Conservation (phyloP, 2,113 vertebrate species). For the Aythya baeri region DNA sequence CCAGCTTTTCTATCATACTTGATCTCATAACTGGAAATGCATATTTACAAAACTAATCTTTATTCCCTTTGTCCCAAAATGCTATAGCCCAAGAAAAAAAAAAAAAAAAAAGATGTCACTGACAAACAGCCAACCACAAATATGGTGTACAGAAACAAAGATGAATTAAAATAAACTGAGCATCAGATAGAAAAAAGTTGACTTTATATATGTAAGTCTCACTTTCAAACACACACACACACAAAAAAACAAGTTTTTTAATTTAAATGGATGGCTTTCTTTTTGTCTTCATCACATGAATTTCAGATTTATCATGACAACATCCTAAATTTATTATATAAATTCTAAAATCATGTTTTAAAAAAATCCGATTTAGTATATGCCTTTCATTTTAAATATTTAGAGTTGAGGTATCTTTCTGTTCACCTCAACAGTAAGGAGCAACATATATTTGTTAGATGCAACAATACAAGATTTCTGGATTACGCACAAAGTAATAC, state of each 20-base stretch:
- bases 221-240: neutral
- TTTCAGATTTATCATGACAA: neutral
- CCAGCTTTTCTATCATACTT: neutral
- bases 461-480: neutral
- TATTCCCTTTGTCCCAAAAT: neutral
- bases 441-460: neutral
- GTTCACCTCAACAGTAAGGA: neutral
- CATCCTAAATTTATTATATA: neutral
- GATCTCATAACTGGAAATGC: neutral
- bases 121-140: neutral
- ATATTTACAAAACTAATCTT: neutral
- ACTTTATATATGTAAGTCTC: neutral
- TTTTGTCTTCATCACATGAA: neutral
- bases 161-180: neutral
- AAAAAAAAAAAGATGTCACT: neutral
- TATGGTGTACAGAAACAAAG: neutral
- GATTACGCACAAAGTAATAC: neutral
- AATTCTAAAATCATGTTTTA: neutral
- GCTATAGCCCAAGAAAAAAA: neutral
- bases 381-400: neutral
- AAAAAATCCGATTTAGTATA: neutral
- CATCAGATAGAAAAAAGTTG: neutral
- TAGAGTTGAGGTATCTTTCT: neutral
- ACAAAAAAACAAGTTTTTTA: neutral
- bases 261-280: neutral